Evolutionary conservation across 2,113 vertebrate genomes (phyloP).

Genomic region (Candoia aspera): DNA sequence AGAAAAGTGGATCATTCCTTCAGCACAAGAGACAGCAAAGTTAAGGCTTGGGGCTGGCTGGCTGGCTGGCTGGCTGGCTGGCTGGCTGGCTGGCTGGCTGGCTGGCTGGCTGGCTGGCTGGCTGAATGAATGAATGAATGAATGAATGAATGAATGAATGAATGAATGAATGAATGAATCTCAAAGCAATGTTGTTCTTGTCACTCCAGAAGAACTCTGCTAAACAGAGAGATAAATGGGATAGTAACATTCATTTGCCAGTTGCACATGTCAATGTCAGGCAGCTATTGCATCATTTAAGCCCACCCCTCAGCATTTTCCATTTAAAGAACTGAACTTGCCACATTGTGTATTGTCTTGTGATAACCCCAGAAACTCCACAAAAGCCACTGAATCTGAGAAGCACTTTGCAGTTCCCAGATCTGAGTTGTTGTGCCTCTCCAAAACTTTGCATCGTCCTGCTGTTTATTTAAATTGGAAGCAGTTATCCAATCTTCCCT

Average conservation of each 20-base stretch:
- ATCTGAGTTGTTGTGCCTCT: background rate
- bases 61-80: background rate
- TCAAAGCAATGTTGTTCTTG: background rate
- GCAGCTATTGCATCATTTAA: background rate
- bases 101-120: background rate
- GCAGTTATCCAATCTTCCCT: conserved; percentile 37
- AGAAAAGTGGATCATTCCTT: background rate
- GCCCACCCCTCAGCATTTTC: background rate
- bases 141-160: background rate
- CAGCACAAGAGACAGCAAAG: background rate
- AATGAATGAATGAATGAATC: background rate
- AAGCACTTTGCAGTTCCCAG: background rate
- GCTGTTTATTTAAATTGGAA: background rate
- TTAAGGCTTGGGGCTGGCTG: background rate
- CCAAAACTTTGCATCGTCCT: background rate
- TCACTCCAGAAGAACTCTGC: background rate
- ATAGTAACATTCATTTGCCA: background rate
- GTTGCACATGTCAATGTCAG: background rate
- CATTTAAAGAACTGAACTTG: background rate
- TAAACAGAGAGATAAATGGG: background rate
- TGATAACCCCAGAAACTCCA: background rate
- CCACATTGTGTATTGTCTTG: background rate
- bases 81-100: background rate
- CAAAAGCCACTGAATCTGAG: background rate
- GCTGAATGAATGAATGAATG: background rate